Percentiles rank a stretch among this genome's conserved stretches.
Evolutionary conservation across 2,888 invertebrate species (phyloP).

Genomic region (Neoaliturus tenellus): DNA sequence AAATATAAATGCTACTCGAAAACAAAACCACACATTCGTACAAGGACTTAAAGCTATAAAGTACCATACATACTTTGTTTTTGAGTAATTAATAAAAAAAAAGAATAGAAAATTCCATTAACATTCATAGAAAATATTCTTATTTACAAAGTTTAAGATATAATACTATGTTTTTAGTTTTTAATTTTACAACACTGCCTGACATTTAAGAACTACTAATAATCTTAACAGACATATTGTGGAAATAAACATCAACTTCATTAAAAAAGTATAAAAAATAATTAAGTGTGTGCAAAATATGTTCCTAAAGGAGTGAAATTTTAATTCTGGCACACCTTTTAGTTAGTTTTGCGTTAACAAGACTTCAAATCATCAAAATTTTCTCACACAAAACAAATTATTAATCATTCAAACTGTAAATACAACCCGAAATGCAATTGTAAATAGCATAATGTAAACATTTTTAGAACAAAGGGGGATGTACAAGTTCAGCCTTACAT

Average conservation of each 20-base stretch:
- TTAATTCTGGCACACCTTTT: neutral
- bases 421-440: neutral
- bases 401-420: neutral
- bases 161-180: neutral
- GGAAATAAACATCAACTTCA: neutral
- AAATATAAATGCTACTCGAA: conserved; percentile 1
- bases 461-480: neutral
- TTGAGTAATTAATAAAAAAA: neutral
- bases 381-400: neutral
- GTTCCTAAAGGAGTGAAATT: neutral
- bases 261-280: neutral
- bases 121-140: neutral
- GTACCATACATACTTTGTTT: neutral
- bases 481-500: neutral
- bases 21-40: neutral
- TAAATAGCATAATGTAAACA: neutral
- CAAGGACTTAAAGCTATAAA: neutral
- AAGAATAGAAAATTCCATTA: neutral
- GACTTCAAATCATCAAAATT: neutral
- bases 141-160: neutral
- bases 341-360: neutral
- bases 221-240: neutral
- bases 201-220: neutral
- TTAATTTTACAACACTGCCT: neutral
- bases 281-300: neutral